Conservation (phyloP, 2,797 vertebrate genomes). For the Parambassis ranga region DNA sequence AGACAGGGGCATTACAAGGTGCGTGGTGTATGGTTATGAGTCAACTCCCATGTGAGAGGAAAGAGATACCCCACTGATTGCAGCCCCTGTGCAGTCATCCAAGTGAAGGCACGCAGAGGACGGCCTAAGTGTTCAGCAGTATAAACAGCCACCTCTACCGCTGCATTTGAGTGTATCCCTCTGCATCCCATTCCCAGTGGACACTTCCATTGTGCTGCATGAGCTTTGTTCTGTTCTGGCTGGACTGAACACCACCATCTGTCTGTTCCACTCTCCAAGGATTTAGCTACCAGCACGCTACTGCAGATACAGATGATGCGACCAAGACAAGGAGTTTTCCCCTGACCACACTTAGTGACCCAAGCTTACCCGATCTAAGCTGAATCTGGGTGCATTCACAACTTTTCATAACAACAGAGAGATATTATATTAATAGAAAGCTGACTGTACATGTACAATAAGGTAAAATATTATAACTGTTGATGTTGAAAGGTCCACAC, state of each 20-base stretch:
- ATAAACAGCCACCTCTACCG: conserved; percentile 19
- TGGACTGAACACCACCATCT: conserved; percentile 53
- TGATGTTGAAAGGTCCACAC: no score
- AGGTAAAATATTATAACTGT: no score
- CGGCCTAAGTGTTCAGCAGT: conserved; percentile 14
- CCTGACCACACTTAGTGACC: conserved; percentile 45
- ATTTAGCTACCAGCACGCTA: conserved; percentile 54
- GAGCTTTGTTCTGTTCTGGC: conserved; percentile 54
- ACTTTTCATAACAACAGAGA: neutral
- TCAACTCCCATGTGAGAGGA: conserved; percentile 1
- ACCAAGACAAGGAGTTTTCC: conserved; percentile 32
- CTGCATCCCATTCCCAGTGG: conserved; percentile 54
- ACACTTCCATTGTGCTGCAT: conserved; percentile 52
- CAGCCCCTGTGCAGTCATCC: conserved; percentile 22
- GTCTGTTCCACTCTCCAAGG: conserved; percentile 48
- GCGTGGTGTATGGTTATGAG: conserved; percentile 4
- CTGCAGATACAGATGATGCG: conserved; percentile 33
- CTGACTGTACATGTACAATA: neutral
- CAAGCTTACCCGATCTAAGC: neutral
- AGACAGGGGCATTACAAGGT: neutral
- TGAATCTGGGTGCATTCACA: neutral
- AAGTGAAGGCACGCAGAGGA: neutral
- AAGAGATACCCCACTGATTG: neutral
- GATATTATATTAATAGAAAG: neutral
- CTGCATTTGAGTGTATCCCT: conserved; percentile 17